Base-by-base conservation (phyloP, 2,113 vertebrate species). In the Sterrhoptilus dennistouni region DNA sequence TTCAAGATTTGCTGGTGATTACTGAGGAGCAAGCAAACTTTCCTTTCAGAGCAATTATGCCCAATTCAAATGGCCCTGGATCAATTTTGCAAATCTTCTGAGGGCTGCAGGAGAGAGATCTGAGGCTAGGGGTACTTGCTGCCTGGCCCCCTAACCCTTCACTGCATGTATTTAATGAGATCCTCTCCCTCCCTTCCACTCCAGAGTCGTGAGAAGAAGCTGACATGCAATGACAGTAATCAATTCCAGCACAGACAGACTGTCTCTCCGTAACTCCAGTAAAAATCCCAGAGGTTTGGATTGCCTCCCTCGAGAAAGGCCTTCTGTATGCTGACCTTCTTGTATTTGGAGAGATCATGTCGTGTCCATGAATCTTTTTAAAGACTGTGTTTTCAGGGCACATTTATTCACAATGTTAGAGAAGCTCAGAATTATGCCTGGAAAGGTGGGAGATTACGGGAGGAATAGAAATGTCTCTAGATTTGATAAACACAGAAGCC, bases 221-320 rank as follows among this genome's bases (percentile, higher is more conserved):
- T 96, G 96, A 97, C 93, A 76, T 83, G 87, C 83, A 81, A 66
- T 95, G 96, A 95, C 95, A 95, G 93, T 96, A 97, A 97, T 95
- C 96, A 97, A 97, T 96, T 97, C 93, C 90, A 95, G 89, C 0
- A 45, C 92, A 96, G 96, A 96, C 92, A 96, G 92, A 93, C 88
- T 84, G 95, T 95, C 93, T 96, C 93, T 90, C 60, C 0, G 0
- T 86, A 95, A 81, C 88, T 89, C 88, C 95, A 95, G 72, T 42
- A 89, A 93, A 95, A 96, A 95, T 93, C 95, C 88, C 95, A 84
- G 52, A 94, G 91, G 95, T 90, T 68, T 89, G 90, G n/a, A 77
- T 19, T 94, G 86, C 44, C 12, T 96, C 93, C 90, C 83, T 82
- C 0, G 69, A 93, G 88, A 90, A 86, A 84, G 77, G 52, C 64